These are phyloP conservation scores for Theretra japonica DNA, from an alignment of 2,888 invertebrate species.

Conservation along the genomic window DNA sequence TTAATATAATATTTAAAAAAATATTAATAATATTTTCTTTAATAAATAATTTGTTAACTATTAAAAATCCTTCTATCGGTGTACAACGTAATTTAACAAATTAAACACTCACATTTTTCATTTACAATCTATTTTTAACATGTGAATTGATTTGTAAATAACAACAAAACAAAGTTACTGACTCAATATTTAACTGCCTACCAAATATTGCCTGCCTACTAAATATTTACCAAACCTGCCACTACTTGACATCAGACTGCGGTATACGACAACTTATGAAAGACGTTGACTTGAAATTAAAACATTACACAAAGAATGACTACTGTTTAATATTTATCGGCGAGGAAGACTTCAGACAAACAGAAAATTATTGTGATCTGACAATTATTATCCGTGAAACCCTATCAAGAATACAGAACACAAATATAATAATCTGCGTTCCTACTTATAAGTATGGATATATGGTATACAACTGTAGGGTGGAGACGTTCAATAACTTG, in stretches of 20 bases:
- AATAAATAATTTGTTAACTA: too few species aligned
- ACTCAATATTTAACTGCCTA: too few species aligned
- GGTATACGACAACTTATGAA: slow-evolving; percentile 7
- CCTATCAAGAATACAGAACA: slow-evolving; percentile 1
- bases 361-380: slow-evolving; percentile 8
- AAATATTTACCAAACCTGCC: too few species aligned
- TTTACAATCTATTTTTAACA: too few species aligned
- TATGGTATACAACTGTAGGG: slow-evolving; percentile 15
- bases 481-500: slow-evolving; percentile 24
- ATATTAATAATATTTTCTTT: too few species aligned
- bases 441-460: slow-evolving; percentile 22
- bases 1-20: too few species aligned
- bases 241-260: slow-evolving; percentile 4
- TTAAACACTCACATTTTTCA: too few species aligned
- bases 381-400: slow-evolving; percentile 5
- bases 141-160: too few species aligned
- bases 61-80: too few species aligned
- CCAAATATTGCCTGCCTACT: too few species aligned
- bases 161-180: too few species aligned
- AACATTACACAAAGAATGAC: slow-evolving; percentile 1
- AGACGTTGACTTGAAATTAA: background rate
- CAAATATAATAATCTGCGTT: slow-evolving; percentile 18
- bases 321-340: slow-evolving; percentile 21
- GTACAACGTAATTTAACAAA: too few species aligned
- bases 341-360: slow-evolving; percentile 15